A percentile compares a stretch with the other conserved stretches of the same genome.
These are phyloP conservation scores for Etheostoma perlongum DNA, from an alignment of 2,797 vertebrate genomes.

Conservation along the genomic window DNA sequence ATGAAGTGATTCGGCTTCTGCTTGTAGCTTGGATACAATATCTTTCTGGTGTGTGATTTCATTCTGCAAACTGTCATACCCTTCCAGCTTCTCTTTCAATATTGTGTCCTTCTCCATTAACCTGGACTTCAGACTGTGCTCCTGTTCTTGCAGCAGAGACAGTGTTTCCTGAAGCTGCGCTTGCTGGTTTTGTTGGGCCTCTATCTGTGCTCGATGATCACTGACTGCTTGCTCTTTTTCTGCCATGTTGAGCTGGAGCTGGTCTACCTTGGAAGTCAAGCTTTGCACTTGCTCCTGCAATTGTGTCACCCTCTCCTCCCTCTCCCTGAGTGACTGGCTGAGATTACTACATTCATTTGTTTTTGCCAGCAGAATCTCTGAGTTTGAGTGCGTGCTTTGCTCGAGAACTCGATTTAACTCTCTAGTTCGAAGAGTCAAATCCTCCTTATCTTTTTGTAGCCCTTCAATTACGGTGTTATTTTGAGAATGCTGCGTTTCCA, in stretches of 20 bases:
- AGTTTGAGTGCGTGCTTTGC: constrained; percentile 81
- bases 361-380: constrained; percentile 83
- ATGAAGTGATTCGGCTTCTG: constrained; percentile 73
- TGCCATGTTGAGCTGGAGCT: constrained; percentile 60
- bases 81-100: constrained; percentile 77
- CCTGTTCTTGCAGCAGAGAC: constrained; percentile 79
- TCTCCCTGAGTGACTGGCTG: constrained; percentile 75
- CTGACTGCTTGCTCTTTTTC: constrained; percentile 73
- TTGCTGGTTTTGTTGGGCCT: constrained; percentile 69
- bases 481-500: constrained; percentile 73
- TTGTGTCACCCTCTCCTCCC: constrained; percentile 65
- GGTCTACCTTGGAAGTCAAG: constrained; percentile 75
- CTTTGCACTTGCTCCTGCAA: constrained; percentile 78
- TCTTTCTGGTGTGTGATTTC: constrained; percentile 70
- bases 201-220: constrained; percentile 67
- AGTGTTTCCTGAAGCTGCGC: constrained; percentile 77
- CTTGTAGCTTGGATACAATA: constrained; percentile 56
- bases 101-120: constrained; percentile 70
- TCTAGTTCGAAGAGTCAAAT: constrained; percentile 69
- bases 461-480: constrained; percentile 65
- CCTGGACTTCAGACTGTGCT: constrained; percentile 72
- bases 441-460: constrained; percentile 83
- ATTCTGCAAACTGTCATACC: constrained; percentile 62
- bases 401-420: constrained; percentile 80
- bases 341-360: constrained; percentile 83